phyloP scores from a whole-genome alignment of 1,140 invertebrate species.

The Halictus rubicundus region DNA sequence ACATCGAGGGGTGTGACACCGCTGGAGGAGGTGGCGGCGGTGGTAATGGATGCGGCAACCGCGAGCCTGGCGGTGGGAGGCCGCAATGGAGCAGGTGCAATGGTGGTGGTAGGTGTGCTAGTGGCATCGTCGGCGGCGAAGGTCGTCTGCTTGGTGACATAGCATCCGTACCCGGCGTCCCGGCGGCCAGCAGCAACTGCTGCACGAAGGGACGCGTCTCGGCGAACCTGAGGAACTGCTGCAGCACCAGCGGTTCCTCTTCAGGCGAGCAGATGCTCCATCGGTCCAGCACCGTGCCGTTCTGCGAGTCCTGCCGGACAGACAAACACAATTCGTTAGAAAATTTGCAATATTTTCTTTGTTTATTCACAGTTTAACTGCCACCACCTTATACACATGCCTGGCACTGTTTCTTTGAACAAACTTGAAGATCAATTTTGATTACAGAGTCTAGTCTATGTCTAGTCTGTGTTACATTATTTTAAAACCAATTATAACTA shows the following conservation, averaged over 20 bases:
- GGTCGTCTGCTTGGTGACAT: slow-evolving; percentile 86
- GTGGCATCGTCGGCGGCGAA: slow-evolving; percentile 83
- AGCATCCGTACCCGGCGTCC: slow-evolving; percentile 81
- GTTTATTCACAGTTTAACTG: too few relatives aligned
- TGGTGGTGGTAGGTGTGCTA: slow-evolving; percentile 82
- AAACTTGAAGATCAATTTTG: too few relatives aligned
- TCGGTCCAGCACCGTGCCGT: slow-evolving; percentile 88
- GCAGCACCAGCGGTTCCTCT: slow-evolving; percentile 91
- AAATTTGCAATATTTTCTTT: too few relatives aligned
- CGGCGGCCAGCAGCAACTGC: slow-evolving; percentile 87
- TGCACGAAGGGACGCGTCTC: slow-evolving; percentile 91
- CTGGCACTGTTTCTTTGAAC: too few relatives aligned
- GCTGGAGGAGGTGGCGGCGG: slow-evolving; percentile 75
- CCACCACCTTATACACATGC: too few relatives aligned
- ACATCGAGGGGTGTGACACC: slow-evolving; percentile 78
- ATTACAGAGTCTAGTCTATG: too few relatives aligned
- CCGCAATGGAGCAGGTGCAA: slow-evolving; percentile 81
- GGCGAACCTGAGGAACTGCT: slow-evolving; percentile 92
- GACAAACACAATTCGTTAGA: background rate
- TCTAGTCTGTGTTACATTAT: too few relatives aligned
- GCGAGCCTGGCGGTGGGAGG: slow-evolving; percentile 75
- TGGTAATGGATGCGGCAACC: slow-evolving; percentile 78
- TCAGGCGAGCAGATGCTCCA: slow-evolving; percentile 91
- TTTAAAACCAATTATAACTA: too few relatives aligned
- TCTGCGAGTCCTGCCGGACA: slow-evolving; percentile 84